Conservation (phyloP, 1,140 invertebrate species). For the Melanaphis sacchari region DNA sequence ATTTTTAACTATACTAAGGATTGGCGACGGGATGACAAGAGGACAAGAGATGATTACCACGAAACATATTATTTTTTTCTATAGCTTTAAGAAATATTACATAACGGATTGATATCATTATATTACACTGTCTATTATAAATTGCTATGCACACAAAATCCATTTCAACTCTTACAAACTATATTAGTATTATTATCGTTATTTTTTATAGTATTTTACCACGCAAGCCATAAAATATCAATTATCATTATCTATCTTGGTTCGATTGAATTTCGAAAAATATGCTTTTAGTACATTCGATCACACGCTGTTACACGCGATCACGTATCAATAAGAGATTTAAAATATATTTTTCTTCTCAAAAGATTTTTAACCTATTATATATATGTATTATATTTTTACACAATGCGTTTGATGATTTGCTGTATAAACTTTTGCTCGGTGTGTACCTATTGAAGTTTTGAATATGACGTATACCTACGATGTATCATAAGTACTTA, state of each 20-base stretch:
- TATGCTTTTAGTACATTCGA: not conserved
- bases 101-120: not conserved
- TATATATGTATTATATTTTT: not conserved
- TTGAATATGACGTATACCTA: too few species aligned
- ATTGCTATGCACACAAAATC: not conserved
- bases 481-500: not conserved
- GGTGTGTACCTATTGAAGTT: not conserved
- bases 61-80: not conserved
- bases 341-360: not conserved
- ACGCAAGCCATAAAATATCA: not conserved
- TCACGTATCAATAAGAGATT: not conserved
- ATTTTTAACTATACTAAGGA: not conserved
- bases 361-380: not conserved
- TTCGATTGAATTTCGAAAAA: not conserved
- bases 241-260: not conserved
- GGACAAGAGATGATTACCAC: not conserved
- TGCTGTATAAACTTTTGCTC: not conserved
- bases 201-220: constrained; percentile 9
- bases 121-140: not conserved
- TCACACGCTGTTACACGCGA: not conserved
- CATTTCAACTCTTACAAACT: not conserved
- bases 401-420: not conserved
- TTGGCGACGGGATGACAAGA: not conserved
- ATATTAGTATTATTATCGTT: not conserved
- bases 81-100: not conserved